Base-by-base conservation (phyloP, 1,140 invertebrate species). In the Amyelois transitella region DNA sequence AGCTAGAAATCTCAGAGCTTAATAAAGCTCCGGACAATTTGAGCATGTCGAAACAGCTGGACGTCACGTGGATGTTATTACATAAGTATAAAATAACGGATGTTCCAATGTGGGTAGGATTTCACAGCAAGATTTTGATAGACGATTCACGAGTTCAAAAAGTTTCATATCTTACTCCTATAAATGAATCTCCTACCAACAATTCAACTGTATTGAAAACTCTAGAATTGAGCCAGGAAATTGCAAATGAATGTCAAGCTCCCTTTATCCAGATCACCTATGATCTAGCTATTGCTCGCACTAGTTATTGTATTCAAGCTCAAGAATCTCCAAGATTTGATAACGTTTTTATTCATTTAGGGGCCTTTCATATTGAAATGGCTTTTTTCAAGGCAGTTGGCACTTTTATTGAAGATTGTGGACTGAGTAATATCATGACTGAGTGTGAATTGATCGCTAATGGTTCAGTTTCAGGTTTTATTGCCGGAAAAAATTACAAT, bases 311-410 rank as follows among this genome's bases (percentile, higher is more conserved):
- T 72, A 72, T 86, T 45, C 82, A 86, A 63, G 25, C 60, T 43
- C 71, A 60, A 0, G 75, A 87, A 64, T 59, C 58, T 18, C 62
- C 73, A 5, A 51, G 6, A 32, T 86, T 75, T 65, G 51, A 86
- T 38, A 82, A 85, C 52, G 43, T 90, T 45, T 90, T 90, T 60
- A 87, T 90, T 28, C 78, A 89, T 60, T 58, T 89, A 12, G 89
- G 88, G 28, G 44, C 76, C 2, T 90, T 90, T 60, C 89, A 90
- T 59, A 75, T 89, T 10, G 74, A 78, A 72, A 71, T 90, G 75
- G 67, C 88, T 12, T 90, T 69, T 61, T 90, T 90, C 56, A 88
- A 86, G 70, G 81, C 80, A 1, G 20, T 90, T 19, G 89, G 88
- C 18, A 87, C 87, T 69, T 61, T 86, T 43, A 88, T 90, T 21